Evolutionary conservation across 2,797 vertebrate species (phyloP).

Genomic region (Hippopotamyrus pictus): DNA sequence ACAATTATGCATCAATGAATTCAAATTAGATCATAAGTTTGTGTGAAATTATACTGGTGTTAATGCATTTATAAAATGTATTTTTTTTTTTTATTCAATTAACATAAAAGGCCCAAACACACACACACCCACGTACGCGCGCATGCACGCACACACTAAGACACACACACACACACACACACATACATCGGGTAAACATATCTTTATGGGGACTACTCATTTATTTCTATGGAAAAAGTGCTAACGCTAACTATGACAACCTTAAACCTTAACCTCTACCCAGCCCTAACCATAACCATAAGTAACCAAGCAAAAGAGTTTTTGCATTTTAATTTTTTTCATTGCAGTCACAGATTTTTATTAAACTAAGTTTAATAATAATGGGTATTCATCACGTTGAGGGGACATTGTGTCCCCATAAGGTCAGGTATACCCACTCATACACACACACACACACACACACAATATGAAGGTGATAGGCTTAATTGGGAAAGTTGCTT

Average conservation of each 20-base stretch:
- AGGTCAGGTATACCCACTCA: neutral
- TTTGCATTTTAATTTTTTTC: no score
- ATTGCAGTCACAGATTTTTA: no score
- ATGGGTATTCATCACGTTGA: neutral
- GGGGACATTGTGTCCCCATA: no score
- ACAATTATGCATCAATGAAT: neutral
- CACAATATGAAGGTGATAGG: neutral
- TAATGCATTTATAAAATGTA: neutral
- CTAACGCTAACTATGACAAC: neutral
- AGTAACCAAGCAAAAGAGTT: neutral
- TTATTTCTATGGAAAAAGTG: neutral
- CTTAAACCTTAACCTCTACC: neutral
- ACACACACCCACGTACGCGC: neutral
- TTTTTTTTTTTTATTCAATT: neutral
- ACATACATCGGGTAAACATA: neutral
- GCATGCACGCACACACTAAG: no score
- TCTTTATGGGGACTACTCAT: neutral
- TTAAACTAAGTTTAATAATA: no score
- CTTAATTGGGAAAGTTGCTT: neutral
- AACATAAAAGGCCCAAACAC: neutral
- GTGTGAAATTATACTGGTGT: neutral
- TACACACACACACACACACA: neutral
- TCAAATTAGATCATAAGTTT: neutral
- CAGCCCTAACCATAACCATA: neutral
- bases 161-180: neutral